Conservation (phyloP, 2,888 invertebrate species). For the Diadromus collaris region DNA sequence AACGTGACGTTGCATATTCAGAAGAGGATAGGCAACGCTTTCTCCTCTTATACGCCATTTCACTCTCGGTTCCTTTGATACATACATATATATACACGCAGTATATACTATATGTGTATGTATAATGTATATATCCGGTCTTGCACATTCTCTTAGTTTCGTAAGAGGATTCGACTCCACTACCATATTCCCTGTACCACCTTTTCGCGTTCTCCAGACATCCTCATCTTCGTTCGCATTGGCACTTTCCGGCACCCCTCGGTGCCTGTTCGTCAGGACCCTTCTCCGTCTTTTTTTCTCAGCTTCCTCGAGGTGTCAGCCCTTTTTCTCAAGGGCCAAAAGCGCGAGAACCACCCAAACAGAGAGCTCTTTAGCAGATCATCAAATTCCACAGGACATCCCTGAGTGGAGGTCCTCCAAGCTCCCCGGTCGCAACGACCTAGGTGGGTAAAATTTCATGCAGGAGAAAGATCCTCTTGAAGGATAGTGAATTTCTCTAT, state of each 20-base stretch:
- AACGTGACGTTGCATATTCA: conserved; percentile 65
- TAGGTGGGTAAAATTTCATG: conserved; percentile 8
- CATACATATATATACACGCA: background rate
- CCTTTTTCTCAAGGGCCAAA: conserved; percentile 25
- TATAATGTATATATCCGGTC: no score
- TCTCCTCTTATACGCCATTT: conserved; percentile 32
- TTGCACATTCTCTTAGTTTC: background rate
- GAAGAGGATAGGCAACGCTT: conserved; percentile 36
- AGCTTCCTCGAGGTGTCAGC: conserved; percentile 44
- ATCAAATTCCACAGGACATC: background rate
- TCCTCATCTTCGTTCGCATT: background rate
- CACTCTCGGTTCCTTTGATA: conserved; percentile 23
- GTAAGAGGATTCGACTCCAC: conserved; percentile 1
- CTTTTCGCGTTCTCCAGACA: background rate
- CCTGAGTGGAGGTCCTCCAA: background rate
- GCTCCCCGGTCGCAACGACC: background rate
- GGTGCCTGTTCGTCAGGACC: conserved; percentile 5
- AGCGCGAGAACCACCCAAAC: background rate
- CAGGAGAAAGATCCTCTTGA: background rate
- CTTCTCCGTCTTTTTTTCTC: background rate
- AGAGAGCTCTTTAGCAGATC: background rate
- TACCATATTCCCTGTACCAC: background rate
- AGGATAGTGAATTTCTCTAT: background rate
- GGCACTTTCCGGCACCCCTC: conserved; percentile 9
- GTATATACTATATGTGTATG: background rate